Evolutionary conservation across 2,797 vertebrate species (phyloP).

Genomic region (Anguilla obscura): DNA sequence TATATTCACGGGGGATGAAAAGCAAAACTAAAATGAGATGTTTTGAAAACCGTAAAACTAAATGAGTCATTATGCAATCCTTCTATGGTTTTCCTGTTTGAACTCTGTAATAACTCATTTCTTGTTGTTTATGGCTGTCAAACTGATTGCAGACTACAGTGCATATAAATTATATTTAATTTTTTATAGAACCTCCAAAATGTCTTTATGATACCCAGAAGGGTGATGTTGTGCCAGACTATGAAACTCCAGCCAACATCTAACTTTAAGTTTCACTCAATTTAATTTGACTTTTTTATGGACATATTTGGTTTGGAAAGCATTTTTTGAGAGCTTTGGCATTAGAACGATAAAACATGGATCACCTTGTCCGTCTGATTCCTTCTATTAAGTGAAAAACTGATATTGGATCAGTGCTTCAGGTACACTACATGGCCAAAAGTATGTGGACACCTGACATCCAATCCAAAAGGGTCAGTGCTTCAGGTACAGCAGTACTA

Average conservation of each 20-base stretch:
- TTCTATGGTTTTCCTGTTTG: not conserved
- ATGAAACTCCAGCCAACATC: not conserved
- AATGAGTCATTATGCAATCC: not conserved
- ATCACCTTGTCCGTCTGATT: not conserved
- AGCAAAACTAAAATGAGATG: not conserved
- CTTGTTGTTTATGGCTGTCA: not conserved
- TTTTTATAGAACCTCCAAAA: not conserved
- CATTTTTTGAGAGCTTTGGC: not conserved
- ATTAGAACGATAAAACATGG: not conserved
- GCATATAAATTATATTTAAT: not conserved
- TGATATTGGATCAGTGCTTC: too few relatives aligned
- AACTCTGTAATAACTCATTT: not conserved
- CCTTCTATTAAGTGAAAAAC: not conserved
- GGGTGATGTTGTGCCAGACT: not conserved
- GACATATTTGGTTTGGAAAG: not conserved
- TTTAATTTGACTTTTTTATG: not conserved
- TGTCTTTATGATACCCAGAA: not conserved
- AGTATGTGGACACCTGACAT: too few relatives aligned
- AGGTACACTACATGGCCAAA: too few relatives aligned
- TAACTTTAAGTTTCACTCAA: not conserved
- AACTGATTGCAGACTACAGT: not conserved
- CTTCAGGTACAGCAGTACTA: too few relatives aligned
- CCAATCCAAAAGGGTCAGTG: too few relatives aligned
- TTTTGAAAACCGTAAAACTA: slow-evolving; percentile 7
- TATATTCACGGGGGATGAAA: not conserved